Evolutionary conservation across 1,140 invertebrate species (phyloP).

Genomic region (Drosophila novamexicana): DNA sequence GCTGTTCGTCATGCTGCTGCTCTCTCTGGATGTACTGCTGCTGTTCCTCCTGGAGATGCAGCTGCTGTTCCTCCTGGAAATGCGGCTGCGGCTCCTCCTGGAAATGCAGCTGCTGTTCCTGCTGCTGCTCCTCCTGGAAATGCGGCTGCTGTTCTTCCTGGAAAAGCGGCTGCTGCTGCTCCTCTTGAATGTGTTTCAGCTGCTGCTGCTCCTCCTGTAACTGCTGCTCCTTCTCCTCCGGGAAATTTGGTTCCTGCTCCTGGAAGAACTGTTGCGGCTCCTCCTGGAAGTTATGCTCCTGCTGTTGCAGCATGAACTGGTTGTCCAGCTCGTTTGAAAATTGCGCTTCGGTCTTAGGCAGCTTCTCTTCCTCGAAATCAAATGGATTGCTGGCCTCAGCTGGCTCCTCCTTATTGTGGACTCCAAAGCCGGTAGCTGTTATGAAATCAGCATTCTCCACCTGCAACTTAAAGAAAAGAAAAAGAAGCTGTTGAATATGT

Average conservation of each 20-base stretch:
- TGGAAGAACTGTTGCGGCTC: neutral
- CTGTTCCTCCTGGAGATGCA: conserved; percentile 14
- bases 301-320: conserved; percentile 13
- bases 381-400: conserved; percentile 57
- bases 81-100: conserved; percentile 6
- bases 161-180: neutral
- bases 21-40: neutral
- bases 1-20: neutral
- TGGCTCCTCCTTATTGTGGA: conserved; percentile 23
- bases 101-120: neutral
- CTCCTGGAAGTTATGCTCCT: conserved; percentile 10
- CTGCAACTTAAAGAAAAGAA: conserved; percentile 33
- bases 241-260: neutral
- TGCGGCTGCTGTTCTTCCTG: conserved; percentile 1
- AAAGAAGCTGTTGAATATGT: conserved; percentile 22
- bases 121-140: conserved; percentile 9
- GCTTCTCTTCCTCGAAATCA: conserved; percentile 1
- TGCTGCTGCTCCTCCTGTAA: neutral
- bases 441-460: conserved; percentile 64
- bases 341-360: neutral
- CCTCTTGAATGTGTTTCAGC: no score
- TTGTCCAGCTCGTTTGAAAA: conserved; percentile 18
- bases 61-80: conserved; percentile 18
- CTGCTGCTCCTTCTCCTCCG: conserved; percentile 1
- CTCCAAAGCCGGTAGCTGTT: conserved; percentile 51